Evolutionary conservation across 2,888 invertebrate genomes (phyloP), one percentile per base, ranked within the genome.

Genomic region (Cheilosia soror): DNA sequence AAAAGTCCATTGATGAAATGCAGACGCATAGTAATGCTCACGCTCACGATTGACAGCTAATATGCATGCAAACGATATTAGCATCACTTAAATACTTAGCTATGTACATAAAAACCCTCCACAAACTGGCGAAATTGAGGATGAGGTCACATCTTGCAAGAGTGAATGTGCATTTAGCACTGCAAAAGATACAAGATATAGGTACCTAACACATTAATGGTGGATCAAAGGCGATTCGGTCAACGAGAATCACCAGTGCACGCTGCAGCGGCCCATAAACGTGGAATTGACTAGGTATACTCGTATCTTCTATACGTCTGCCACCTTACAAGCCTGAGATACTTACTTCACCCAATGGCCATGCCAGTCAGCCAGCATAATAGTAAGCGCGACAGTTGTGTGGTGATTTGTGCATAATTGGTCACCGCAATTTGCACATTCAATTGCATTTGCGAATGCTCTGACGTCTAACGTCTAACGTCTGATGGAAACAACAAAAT

Each of bases 221-320:
- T 6, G n/a, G 72, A 72, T 72, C 72, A 72, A 53, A 72, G 62
- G 72, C 62, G 62, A 72, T 62, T 62, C 53, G 72, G 72, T 72
- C 62, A 72, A 72, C 72, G 53, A 72, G 60, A 72, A 62, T 53
- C 53, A 72, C 72, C 27, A 9, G 20, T 40, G 72, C 72, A 72
- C 72, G 53, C 33, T 53, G 49, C 47, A 47, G 44, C n/a, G 15
- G 51, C 27, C 25, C 65, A 40, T 37, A 29, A 29, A 15, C 29
- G 20, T 42, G 29, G 33, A 57, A 57, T 44, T 69, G 7, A 51
- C 27, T 55, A 7, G 2, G 27, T 20, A 20, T 44, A 33, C 25
- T 11, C 37, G 27, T 27, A n/a, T 37, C 37, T 27, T 33, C 65
- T 37, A n/a, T 11, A 29, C 15, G n/a, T n/a, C 20, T n/a, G 27